phyloP scores from a whole-genome alignment of 2,888 invertebrate species.

The Limnephilus lunatus region DNA sequence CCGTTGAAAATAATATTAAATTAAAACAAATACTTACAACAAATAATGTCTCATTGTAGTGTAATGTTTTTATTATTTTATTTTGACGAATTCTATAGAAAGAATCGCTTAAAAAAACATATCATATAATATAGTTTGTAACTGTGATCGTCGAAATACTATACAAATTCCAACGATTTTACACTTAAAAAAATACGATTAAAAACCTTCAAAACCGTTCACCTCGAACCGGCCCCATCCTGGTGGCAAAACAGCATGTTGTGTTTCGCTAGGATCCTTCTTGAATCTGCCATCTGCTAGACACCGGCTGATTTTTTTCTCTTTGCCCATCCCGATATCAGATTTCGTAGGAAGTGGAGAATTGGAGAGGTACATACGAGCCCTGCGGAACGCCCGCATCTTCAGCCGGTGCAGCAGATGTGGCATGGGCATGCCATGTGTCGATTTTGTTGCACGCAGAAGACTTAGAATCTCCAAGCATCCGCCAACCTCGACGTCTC shows the following conservation, averaged over 20 bases:
- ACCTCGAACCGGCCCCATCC: neutral
- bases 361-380: neutral
- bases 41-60: neutral
- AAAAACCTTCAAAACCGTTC: constrained; percentile 9
- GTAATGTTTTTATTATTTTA: neutral
- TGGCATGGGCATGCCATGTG: constrained; percentile 45
- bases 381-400: constrained; percentile 2
- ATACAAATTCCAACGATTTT: neutral
- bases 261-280: constrained; percentile 50
- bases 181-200: neutral
- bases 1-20: neutral
- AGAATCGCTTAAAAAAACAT: neutral
- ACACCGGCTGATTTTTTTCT: constrained; percentile 62
- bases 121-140: neutral
- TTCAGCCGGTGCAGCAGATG: constrained; percentile 54
- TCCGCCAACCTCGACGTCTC: constrained; percentile 29
- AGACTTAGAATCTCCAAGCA: constrained; percentile 45
- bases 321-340: constrained; percentile 58
- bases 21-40: neutral
- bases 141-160: neutral
- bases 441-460: constrained; percentile 43
- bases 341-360: constrained; percentile 64
- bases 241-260: constrained; percentile 47
- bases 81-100: neutral
- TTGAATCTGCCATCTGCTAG: constrained; percentile 62